Conservation (phyloP, 2,113 vertebrate species). For the Festucalex cinctus region DNA sequence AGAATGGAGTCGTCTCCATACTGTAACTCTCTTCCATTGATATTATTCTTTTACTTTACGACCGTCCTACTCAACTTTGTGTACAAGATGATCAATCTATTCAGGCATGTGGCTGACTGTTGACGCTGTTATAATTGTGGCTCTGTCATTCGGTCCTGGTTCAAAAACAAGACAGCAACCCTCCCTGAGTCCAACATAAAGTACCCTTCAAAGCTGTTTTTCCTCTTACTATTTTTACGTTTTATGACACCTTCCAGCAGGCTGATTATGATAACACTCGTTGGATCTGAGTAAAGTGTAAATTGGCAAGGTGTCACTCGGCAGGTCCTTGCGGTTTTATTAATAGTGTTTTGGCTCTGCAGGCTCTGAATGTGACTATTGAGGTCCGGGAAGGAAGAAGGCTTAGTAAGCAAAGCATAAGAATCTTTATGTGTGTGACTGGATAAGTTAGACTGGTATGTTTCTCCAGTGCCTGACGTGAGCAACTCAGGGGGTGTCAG, state of each 20-base stretch:
- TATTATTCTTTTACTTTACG: conserved; percentile 28
- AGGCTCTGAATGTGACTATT: conserved; percentile 62
- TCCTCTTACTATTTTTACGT: conserved; percentile 26
- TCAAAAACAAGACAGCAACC: neutral
- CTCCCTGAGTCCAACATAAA: conserved; percentile 6
- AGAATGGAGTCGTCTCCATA: no score
- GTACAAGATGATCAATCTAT: conserved; percentile 31
- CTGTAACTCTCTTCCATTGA: conserved; percentile 8
- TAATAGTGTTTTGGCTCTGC: conserved; percentile 43
- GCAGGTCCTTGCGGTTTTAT: conserved; percentile 49
- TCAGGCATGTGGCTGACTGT: conserved; percentile 38
- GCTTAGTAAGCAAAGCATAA: conserved; percentile 30
- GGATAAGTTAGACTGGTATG: conserved; percentile 20
- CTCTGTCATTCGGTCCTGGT: conserved; percentile 4
- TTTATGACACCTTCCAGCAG: conserved; percentile 41
- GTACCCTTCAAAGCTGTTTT: conserved; percentile 18
- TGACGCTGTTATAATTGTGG: conserved; percentile 36
- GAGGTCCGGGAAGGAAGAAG: conserved; percentile 32
- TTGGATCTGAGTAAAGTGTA: conserved; percentile 38
- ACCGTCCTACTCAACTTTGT: conserved; percentile 23
- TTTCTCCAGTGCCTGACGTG: conserved; percentile 49
- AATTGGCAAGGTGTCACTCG: conserved; percentile 62
- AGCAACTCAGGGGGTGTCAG: conserved; percentile 33
- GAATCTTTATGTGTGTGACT: conserved; percentile 30
- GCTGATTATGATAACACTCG: conserved; percentile 56